Base-by-base conservation (phyloP, 2,797 vertebrate species). In the Chromis chromis region DNA sequence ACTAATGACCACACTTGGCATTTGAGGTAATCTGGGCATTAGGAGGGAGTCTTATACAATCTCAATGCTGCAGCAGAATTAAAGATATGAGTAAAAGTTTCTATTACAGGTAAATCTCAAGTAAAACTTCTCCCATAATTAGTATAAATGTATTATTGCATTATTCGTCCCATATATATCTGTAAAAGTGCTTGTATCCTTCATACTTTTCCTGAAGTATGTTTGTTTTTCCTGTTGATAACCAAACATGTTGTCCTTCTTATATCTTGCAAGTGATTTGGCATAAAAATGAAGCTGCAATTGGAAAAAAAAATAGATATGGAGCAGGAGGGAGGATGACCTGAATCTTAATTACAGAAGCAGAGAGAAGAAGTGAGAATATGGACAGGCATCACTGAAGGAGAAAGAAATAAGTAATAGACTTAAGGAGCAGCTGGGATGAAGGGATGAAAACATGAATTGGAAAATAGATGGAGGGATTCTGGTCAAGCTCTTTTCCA, bases 401-500 rank as follows among this genome's bases (percentile, higher is more conserved):
- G 66, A 48, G 31, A 40, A 21, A 13, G 65, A 58, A 57, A 54
- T 52, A 19, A 57, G 48, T 48, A 49, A 65, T 46, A n/a, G 65
- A 66, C 54, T 67, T 40, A 62, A 70, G 25, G 50, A 74, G 24
- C 54, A 50, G 44, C 61, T 46, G 76, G 22, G 73, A 79, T 74
- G 62, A 61, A 75, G 42, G 74, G 73, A 79, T 86, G 66, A 83
- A 83, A 78, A 57, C 27, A 70, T 63, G 66, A 82, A 82, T 78
- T 33, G 46, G 40, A 71, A 79, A 82, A 72, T 25, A 49, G 69
- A 77, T 54, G 56, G 58, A 67, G 66, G 78, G 70, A 85, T 83
- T 85, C 70, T 5, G 39, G 61, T 85, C 79, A 70, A 79, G 70
- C 77, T 85, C 36, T 54, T 75, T 82, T 83, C 68, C 60, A 76